Evolutionary conservation across 2,888 invertebrate genomes (phyloP).

Genomic region (Teinopalpus imperialis): DNA sequence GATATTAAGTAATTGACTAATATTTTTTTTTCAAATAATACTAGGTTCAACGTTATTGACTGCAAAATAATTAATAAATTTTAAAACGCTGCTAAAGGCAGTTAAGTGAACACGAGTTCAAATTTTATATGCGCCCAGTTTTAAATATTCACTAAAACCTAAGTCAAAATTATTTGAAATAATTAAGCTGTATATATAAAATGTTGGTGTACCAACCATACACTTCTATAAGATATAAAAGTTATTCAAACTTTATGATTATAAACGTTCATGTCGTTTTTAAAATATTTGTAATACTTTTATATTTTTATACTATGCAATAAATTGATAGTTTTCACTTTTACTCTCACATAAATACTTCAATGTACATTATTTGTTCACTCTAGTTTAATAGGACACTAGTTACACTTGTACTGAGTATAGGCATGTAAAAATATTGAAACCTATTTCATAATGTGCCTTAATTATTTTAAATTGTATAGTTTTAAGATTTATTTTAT

Average conservation of each 20-base stretch:
- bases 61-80: too few species aligned
- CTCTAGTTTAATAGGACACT: conserved; percentile 8
- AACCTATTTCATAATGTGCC: conserved; percentile 52
- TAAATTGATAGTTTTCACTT: neutral
- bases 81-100: too few species aligned
- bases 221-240: too few species aligned
- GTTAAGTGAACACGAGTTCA: too few species aligned
- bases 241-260: too few species aligned
- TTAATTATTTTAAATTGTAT: conserved; percentile 54
- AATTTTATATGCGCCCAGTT: too few species aligned
- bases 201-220: too few species aligned
- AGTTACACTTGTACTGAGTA: conserved; percentile 20
- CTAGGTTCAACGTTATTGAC: too few species aligned
- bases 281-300: too few species aligned
- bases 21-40: too few species aligned
- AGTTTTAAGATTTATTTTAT: conserved; percentile 45
- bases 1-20: too few species aligned
- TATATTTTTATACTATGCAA: conserved; percentile 18
- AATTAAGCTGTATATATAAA: conserved; percentile 8
- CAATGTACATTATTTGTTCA: conserved; percentile 11
- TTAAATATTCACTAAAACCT: conserved; percentile 30
- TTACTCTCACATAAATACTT: neutral
- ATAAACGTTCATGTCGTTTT: too few species aligned
- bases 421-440: conserved; percentile 29
- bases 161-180: neutral